Conservation (phyloP, 2,888 invertebrate species). For the Heliconius ethilla region DNA sequence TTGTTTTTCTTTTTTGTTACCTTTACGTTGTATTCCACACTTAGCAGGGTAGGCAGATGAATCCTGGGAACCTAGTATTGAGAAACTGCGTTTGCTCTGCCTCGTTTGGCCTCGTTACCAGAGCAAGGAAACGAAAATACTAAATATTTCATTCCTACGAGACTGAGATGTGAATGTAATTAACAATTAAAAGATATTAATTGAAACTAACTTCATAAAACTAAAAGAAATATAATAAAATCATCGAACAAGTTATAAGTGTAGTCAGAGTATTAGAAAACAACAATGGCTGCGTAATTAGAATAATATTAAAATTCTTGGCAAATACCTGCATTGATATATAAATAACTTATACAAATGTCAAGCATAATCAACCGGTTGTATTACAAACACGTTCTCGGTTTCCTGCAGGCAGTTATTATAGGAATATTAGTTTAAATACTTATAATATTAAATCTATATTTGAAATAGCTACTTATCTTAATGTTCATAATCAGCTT, state of each 20-base stretch:
- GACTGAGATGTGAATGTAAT: too few relatives aligned
- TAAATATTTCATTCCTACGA: not conserved
- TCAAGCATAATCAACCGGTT: conserved; percentile 14
- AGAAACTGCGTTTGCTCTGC: not conserved
- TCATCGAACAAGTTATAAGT: not conserved
- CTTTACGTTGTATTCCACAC: not conserved
- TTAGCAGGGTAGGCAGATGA: not conserved
- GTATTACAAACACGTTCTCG: conserved; percentile 28
- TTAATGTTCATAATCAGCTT: not conserved
- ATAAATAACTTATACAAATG: conserved; percentile 27
- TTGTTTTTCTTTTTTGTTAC: not conserved
- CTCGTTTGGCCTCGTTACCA: not conserved
- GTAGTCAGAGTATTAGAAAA: conserved; percentile 10
- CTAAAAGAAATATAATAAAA: not conserved
- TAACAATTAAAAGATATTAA: not conserved
- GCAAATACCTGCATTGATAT: conserved; percentile 19
- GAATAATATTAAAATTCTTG: conserved; percentile 20
- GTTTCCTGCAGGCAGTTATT: conserved; percentile 23
- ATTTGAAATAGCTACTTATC: not conserved
- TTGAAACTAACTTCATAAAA: not conserved
- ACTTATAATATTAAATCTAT: not conserved
- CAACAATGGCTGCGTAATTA: conserved; percentile 10
- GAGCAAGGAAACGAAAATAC: not conserved
- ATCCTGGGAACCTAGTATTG: not conserved
- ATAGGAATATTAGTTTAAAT: conserved; percentile 18